Percentiles rank a stretch among this genome's conserved stretches.
phyloP scores from a whole-genome alignment of 2,888 invertebrate genomes.

The Himalopsyche anomala region DNA sequence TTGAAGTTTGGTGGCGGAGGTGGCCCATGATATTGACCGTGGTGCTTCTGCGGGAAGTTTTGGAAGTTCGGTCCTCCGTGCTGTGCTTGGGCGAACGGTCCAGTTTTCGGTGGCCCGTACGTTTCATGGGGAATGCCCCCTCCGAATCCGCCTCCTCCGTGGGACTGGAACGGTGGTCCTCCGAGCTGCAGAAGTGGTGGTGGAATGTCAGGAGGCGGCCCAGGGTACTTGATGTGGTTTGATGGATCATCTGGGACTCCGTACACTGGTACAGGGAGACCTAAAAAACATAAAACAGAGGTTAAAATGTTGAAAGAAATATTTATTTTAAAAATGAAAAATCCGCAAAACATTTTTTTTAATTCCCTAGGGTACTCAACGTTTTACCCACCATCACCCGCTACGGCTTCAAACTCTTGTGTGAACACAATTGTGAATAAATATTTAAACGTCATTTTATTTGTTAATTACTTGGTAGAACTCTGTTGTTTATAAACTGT shows the following conservation, averaged over 20 bases:
- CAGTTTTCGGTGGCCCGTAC: constrained; percentile 74
- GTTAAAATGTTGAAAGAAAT: not conserved
- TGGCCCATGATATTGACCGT: constrained; percentile 72
- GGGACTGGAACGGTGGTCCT: constrained; percentile 67
- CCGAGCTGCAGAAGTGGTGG: constrained; percentile 69
- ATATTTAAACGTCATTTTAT: too few relatives aligned
- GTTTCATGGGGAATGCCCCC: constrained; percentile 70
- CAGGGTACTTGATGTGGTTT: constrained; percentile 72
- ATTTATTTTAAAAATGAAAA: too few relatives aligned
- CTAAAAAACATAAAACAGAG: constrained; percentile 70
- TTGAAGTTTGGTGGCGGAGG: constrained; percentile 73
- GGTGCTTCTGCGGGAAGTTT: constrained; percentile 61
- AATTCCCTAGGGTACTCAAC: too few relatives aligned
- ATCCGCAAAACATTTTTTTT: too few relatives aligned
- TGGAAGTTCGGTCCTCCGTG: constrained; percentile 59
- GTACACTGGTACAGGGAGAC: constrained; percentile 78
- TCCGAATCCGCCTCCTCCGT: constrained; percentile 67
- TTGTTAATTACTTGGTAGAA: too few relatives aligned
- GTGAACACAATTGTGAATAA: too few relatives aligned
- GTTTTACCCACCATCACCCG: too few relatives aligned
- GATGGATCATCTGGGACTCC: constrained; percentile 76
- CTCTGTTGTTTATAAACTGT: too few relatives aligned
- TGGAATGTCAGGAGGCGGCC: constrained; percentile 73
- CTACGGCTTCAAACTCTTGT: too few relatives aligned
- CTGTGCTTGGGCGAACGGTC: not conserved